These are phyloP conservation scores for Geopemphigus sp. DNA, from an alignment of 1,140 invertebrate species.

Conservation along the genomic window DNA sequence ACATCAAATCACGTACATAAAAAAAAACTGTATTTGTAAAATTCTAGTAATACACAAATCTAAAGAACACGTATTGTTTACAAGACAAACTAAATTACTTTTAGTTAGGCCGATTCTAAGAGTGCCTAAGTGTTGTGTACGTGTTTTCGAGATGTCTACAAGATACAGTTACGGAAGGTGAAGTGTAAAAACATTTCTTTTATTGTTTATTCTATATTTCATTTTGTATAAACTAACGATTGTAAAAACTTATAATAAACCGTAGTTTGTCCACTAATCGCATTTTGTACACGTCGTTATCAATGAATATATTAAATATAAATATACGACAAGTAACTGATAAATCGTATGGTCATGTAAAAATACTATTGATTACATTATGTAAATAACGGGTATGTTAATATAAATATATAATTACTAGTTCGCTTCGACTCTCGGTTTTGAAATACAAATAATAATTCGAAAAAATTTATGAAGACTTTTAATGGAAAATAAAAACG, in stretches of 20 bases:
- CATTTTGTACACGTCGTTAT: slow-evolving; percentile 12
- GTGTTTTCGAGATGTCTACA: neutral
- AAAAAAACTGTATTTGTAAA: slow-evolving; percentile 7
- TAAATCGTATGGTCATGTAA: too few species aligned
- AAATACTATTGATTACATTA: too few species aligned
- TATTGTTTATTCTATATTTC: slow-evolving; percentile 8
- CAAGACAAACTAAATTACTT: slow-evolving; percentile 8
- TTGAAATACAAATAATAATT: too few species aligned
- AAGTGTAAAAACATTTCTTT: slow-evolving; percentile 8
- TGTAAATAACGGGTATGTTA: too few species aligned
- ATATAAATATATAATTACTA: too few species aligned
- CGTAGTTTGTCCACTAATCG: neutral
- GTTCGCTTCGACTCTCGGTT: too few species aligned
- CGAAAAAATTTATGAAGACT: too few species aligned
- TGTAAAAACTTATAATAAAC: neutral
- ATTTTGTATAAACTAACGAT: neutral
- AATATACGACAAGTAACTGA: too few species aligned
- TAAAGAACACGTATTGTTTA: slow-evolving; percentile 37
- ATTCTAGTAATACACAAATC: neutral
- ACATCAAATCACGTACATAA: slow-evolving; percentile 13
- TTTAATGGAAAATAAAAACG: too few species aligned
- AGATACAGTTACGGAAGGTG: neutral
- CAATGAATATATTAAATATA: neutral
- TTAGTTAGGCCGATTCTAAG: neutral
- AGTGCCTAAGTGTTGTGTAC: neutral